Conservation (phyloP, 2,888 invertebrate genomes). For the Drosophila greeni region DNA sequence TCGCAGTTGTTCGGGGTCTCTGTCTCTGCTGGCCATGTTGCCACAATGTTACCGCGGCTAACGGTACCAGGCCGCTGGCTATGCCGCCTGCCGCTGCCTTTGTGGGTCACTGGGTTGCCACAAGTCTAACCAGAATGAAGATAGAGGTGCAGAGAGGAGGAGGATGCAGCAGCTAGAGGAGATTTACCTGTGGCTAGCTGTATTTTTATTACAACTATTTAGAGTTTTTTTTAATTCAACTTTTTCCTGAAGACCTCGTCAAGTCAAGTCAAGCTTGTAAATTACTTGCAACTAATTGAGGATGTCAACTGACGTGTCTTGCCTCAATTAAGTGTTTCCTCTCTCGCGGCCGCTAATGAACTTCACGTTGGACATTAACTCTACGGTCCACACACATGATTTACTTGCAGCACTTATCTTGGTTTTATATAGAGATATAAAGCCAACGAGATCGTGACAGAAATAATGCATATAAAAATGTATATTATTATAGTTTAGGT, state of each 20-base stretch:
- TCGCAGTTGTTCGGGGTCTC: slow-evolving; percentile 14
- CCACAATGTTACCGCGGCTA: slow-evolving; percentile 55
- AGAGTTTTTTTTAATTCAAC: neutral
- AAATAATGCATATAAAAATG: slow-evolving; percentile 74
- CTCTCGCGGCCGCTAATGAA: slow-evolving; percentile 41
- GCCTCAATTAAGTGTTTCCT: slow-evolving; percentile 56
- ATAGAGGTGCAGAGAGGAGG: slow-evolving; percentile 30
- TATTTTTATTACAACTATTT: slow-evolving; percentile 7
- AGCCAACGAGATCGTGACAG: slow-evolving; percentile 74
- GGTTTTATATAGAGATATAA: slow-evolving; percentile 68
- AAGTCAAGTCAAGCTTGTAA: slow-evolving; percentile 46
- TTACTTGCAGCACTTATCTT: slow-evolving; percentile 28
- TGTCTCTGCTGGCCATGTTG: slow-evolving; percentile 28
- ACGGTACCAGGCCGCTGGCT: slow-evolving; percentile 61
- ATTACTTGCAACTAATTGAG: slow-evolving; percentile 66
- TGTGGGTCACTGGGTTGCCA: slow-evolving; percentile 70
- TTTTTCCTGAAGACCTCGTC: slow-evolving; percentile 1
- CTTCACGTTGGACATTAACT: slow-evolving; percentile 20
- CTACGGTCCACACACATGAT: slow-evolving; percentile 19
- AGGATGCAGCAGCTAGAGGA: slow-evolving; percentile 33
- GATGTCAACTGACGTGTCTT: slow-evolving; percentile 65
- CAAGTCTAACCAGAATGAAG: slow-evolving; percentile 37
- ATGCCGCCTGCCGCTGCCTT: slow-evolving; percentile 35
- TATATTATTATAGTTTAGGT: slow-evolving; percentile 68
- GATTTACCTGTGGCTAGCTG: slow-evolving; percentile 35